Conservation (phyloP, 2,797 vertebrate genomes). For the Pseudotriccus pelzelni region DNA sequence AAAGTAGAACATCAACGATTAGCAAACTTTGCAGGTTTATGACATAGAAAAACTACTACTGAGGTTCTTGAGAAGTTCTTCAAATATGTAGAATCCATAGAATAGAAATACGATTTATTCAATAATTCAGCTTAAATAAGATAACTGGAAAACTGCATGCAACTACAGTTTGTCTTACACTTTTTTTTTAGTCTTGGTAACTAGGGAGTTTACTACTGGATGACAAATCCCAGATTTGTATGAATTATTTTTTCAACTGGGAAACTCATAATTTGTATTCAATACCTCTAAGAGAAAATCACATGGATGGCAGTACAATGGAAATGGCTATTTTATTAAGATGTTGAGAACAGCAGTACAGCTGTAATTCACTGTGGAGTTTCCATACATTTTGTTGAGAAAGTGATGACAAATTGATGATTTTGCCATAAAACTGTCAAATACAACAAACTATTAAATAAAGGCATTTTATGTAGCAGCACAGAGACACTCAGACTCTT, state of each 20-base stretch:
- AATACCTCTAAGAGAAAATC: conserved; percentile 35
- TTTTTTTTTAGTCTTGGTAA: background rate
- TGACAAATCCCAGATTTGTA: conserved; percentile 6
- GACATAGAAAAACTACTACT: background rate
- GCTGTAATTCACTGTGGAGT: conserved; percentile 48
- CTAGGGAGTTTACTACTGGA: conserved; percentile 1
- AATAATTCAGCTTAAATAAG: background rate
- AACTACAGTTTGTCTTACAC: background rate
- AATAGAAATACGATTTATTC: background rate
- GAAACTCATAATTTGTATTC: conserved; percentile 23
- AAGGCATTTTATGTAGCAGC: conserved; percentile 29
- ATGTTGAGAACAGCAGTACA: background rate
- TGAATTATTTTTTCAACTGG: conserved; percentile 13
- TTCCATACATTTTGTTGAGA: conserved; percentile 34
- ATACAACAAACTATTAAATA: conserved; percentile 54
- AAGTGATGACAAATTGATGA: conserved; percentile 64
- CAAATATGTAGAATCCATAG: background rate
- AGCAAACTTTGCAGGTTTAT: background rate
- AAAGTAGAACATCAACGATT: background rate
- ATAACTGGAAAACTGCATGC: background rate
- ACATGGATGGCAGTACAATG: conserved; percentile 28
- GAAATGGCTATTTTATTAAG: conserved; percentile 58
- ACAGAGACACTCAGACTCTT: background rate
- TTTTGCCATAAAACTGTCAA: conserved; percentile 69
- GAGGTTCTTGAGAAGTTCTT: background rate